Evolutionary conservation across 2,888 invertebrate species (phyloP).

Genomic region (Acanthosepion pharaonis): DNA sequence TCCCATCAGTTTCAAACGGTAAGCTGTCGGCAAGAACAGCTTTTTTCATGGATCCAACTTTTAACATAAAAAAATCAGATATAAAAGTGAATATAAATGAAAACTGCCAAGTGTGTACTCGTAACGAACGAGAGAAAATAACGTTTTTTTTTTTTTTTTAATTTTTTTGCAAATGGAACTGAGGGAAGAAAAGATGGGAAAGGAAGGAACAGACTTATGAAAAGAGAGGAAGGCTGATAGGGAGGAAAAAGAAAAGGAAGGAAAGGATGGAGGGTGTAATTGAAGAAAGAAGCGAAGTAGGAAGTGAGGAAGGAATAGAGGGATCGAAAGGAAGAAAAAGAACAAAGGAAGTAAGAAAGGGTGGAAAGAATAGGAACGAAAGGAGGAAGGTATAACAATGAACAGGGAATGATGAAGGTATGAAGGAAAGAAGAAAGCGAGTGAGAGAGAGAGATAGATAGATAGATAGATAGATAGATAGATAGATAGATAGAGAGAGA

Average conservation of each 20-base stretch:
- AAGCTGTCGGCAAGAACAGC: slow-evolving; percentile 33
- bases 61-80: too few species aligned
- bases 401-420: background rate
- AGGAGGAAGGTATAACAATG: too few species aligned
- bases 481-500: background rate
- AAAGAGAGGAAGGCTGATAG: background rate
- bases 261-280: background rate
- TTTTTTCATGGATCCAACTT: background rate
- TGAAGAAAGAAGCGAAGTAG: too few species aligned
- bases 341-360: background rate
- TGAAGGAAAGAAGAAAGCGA: background rate
- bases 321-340: background rate
- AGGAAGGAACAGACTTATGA: accelerated
- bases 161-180: too few species aligned
- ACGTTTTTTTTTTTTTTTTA: too few species aligned
- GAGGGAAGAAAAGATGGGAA: background rate
- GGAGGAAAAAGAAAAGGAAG: background rate
- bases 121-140: too few species aligned
- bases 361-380: background rate
- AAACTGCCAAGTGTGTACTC: too few species aligned
- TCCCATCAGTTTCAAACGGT: slow-evolving; percentile 10
- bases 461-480: background rate
- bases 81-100: too few species aligned
- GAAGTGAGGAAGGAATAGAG: too few species aligned
- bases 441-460: too few species aligned